Percentiles rank a stretch among this genome's conserved stretches.
These are phyloP conservation scores for Pogona vitticeps DNA, from an alignment of 2,113 vertebrate species.

Conservation along the genomic window DNA sequence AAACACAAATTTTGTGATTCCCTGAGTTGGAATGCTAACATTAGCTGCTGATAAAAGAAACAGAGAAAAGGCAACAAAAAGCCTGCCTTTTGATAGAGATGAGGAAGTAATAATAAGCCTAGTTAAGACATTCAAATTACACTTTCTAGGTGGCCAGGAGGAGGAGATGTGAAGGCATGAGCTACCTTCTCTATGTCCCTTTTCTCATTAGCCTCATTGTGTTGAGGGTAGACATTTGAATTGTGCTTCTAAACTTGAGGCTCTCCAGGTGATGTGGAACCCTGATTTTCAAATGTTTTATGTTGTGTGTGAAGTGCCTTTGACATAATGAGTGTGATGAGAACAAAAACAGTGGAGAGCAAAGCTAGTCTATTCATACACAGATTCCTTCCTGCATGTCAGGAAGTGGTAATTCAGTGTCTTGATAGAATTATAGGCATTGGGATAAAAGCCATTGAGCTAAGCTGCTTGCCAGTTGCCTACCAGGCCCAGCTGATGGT, in stretches of 20 bases:
- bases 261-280: not conserved
- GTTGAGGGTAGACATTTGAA: no score
- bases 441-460: no score
- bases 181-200: not conserved
- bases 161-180: not conserved
- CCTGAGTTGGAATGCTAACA: not conserved
- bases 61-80: not conserved
- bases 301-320: no score
- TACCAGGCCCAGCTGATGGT: no score
- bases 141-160: not conserved
- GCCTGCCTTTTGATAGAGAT: not conserved
- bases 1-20: not conserved
- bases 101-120: not conserved
- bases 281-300: not conserved
- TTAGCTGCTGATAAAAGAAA: not conserved
- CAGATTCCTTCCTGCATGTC: not conserved
- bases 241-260: no score
- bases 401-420: not conserved
- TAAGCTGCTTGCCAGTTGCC: no score
- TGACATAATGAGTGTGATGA: not conserved
- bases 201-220: not conserved
- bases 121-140: not conserved
- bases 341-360: not conserved
- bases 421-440: not conserved
- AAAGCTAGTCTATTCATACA: not conserved